Evolutionary conservation across 2,797 vertebrate species (phyloP), one percentile per base, ranked within the genome.

Genomic region (Novumbra hubbsi): DNA sequence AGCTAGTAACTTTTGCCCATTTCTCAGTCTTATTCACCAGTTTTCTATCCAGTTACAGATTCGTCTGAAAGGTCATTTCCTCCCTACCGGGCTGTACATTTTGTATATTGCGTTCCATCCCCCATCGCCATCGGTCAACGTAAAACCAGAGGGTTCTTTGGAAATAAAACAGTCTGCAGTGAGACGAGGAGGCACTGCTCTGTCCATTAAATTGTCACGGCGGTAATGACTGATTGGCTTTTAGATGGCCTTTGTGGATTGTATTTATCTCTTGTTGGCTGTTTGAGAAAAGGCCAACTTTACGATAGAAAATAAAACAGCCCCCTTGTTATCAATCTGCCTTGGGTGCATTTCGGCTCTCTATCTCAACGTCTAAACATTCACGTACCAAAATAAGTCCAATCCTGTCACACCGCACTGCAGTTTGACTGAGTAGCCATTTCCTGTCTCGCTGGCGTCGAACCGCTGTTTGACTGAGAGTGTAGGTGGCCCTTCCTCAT

Each of bases 161-260:
- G 15, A 74, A 49, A 52, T 74, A 52, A 71, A 73, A 6, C 24
- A 78, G 8, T 48, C 6, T 19, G 28, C 2, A 30, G 48, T 34
- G 19, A 32, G 17, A 66, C 55, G 9, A n/a, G 24, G 73, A 75
- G 76, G 11, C 27, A 62, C 72, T 77, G 34, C 34, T 4, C 8
- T 38, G 34, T 75, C 38, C 78, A 75, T 88, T 83, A 79, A 79
- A 76, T 12, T 75, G 75, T 73, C 79, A 83, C 28, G 66, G 78
- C 73, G 34, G 62, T n/a, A 71, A 77, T 79, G 76, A 84, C 72
- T 77, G 65, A 78, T 73, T 71, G 57, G 21, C 55, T 52, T 77
- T 73, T 49, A 76, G 72, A 24, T 24, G 49, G 34, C 34, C 34
- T 71, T 70, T 45, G 49, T 1, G 1, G 12, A 49, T 5, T 38